These are phyloP conservation scores for Monarcha castaneiventris DNA, from an alignment of 2,113 vertebrate species.

Conservation along the genomic window DNA sequence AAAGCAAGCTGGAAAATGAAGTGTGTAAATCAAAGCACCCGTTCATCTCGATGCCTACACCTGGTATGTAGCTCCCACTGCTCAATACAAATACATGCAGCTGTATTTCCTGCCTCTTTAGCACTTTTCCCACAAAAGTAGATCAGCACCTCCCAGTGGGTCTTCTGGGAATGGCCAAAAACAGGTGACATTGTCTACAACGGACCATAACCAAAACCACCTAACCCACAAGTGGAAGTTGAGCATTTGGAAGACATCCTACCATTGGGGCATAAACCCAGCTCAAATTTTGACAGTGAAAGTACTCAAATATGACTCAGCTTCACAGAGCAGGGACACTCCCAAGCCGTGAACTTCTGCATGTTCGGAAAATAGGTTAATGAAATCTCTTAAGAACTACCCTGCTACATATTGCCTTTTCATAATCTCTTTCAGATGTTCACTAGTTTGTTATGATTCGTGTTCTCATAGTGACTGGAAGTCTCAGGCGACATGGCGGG, in stretches of 20 bases:
- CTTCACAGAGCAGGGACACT: neutral
- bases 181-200: neutral
- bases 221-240: neutral
- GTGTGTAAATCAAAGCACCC: neutral
- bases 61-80: neutral
- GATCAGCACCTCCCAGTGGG: neutral
- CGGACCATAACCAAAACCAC: neutral
- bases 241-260: neutral
- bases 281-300: neutral
- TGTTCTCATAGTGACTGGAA: neutral
- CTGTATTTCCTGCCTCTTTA: neutral
- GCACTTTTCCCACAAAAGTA: neutral
- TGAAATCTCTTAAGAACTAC: neutral
- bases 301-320: neutral
- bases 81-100: neutral
- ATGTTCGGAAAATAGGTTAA: conserved; percentile 16
- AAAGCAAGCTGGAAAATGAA: neutral
- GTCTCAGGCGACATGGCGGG: neutral
- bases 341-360: neutral
- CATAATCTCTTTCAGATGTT: neutral
- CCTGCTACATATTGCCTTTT: neutral
- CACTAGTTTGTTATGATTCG: neutral
- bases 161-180: neutral
- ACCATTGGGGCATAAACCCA: neutral
- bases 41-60: rapidly evolving